Evolutionary conservation across 2,113 vertebrate species (phyloP).

Genomic region (Engystomops pustulosus): DNA sequence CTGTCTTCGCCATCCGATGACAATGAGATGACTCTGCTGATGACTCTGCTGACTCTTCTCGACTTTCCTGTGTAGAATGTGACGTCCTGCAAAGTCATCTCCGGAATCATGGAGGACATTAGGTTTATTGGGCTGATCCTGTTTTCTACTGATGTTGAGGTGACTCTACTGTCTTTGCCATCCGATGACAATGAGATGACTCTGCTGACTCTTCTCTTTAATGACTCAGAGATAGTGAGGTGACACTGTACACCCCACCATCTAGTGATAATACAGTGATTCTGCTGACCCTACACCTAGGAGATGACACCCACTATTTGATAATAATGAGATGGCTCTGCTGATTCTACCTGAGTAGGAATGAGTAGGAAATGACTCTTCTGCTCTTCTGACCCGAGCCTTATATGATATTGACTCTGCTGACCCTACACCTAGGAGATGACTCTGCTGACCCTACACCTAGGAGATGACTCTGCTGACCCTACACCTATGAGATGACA

Average conservation of each 20-base stretch:
- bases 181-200: not conserved
- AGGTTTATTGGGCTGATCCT: too few species aligned
- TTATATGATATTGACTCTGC: too few species aligned
- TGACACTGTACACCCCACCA: too few species aligned
- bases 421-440: not conserved
- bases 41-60: not conserved
- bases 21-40: not conserved
- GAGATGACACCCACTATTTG: not conserved
- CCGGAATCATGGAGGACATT: too few species aligned
- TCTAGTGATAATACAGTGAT: not conserved
- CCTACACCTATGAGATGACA: too few species aligned
- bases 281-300: not conserved
- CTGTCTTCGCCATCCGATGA: not conserved
- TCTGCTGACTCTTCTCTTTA: not conserved
- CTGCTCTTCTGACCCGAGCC: too few species aligned
- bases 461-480: not conserved
- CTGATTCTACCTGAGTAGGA: too few species aligned
- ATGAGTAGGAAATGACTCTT: too few species aligned
- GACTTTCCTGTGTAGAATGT: not conserved
- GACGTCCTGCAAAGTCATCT: not conserved
- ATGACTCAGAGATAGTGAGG: not conserved
- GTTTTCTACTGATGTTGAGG: not conserved
- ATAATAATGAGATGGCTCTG: too few species aligned
- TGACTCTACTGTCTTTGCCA: not conserved
- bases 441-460: not conserved